phyloP scores from a whole-genome alignment of 2,888 invertebrate species.

The Drosophila maculinotata region DNA sequence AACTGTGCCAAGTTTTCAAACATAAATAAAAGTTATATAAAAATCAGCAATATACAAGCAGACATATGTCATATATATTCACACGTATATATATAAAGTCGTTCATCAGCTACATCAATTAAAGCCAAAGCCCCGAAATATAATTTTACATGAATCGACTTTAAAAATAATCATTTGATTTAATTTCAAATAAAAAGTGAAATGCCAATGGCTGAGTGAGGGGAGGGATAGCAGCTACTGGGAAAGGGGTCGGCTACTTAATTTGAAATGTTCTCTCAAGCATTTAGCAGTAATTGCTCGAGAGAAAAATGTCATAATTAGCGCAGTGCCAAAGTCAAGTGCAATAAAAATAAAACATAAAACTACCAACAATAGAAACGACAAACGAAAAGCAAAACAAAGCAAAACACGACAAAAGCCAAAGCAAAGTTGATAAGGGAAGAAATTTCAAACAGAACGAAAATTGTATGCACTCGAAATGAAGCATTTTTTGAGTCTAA shows the following conservation, averaged over 20 bases:
- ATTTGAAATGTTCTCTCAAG: constrained; percentile 63
- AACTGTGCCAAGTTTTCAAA: constrained; percentile 80
- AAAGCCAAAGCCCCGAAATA: constrained; percentile 63
- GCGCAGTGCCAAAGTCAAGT: constrained; percentile 54
- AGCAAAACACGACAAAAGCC: constrained; percentile 13
- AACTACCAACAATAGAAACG: constrained; percentile 18
- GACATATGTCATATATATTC: background rate
- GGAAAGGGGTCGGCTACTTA: constrained; percentile 55
- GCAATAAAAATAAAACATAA: constrained; percentile 15
- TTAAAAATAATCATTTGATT: constrained; percentile 72
- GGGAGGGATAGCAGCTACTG: background rate
- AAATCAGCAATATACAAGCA: constrained; percentile 31
- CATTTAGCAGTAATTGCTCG: constrained; percentile 79
- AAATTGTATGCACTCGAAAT: constrained; percentile 4
- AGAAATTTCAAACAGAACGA: constrained; percentile 6
- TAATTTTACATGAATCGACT: constrained; percentile 61
- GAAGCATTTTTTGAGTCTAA: background rate
- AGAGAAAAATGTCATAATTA: constrained; percentile 69
- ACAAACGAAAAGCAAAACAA: too few species aligned
- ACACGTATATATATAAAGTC: background rate
- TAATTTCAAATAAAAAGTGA: constrained; percentile 53
- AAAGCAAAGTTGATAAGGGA: background rate
- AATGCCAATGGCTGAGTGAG: constrained; percentile 14
- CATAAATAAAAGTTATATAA: constrained; percentile 81
- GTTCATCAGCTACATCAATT: constrained; percentile 53